phyloP scores from a whole-genome alignment of 2,113 vertebrate species.

The Stercorarius parasiticus region DNA sequence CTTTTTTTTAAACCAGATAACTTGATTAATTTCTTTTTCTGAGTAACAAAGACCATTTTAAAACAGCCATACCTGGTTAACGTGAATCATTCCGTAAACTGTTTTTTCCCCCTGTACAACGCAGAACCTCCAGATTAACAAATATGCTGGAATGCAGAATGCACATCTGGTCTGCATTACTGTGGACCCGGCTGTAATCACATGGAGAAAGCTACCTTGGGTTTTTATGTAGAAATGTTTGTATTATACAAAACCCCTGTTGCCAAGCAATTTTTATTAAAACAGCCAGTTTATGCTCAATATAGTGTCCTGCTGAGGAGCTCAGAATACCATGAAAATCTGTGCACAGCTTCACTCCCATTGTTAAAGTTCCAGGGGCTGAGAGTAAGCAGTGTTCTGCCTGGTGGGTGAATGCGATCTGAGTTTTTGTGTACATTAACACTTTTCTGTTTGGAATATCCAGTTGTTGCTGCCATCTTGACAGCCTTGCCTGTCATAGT shows the following conservation, averaged over 20 bases:
- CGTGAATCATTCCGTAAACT: neutral
- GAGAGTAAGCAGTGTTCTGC: neutral
- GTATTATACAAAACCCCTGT: constrained; percentile 64
- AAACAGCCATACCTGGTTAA: constrained; percentile 10
- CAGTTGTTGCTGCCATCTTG: neutral
- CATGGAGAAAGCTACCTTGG: constrained; percentile 68
- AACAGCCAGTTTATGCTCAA: constrained; percentile 47
- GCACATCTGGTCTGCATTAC: constrained; percentile 75
- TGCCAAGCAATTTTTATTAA: constrained; percentile 74
- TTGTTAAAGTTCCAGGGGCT: neutral
- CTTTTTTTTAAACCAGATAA: neutral
- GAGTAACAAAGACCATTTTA: neutral
- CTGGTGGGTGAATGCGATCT: neutral
- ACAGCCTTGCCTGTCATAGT: neutral
- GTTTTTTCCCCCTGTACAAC: neutral
- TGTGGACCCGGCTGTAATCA: constrained; percentile 44
- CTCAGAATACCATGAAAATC: constrained; percentile 19
- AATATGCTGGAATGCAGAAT: constrained; percentile 68
- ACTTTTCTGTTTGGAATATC: neutral
- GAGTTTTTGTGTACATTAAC: neutral
- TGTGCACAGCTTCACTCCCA: neutral
- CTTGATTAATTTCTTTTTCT: neutral
- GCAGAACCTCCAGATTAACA: constrained; percentile 49
- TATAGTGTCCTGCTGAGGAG: constrained; percentile 45
- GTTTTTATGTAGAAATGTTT: constrained; percentile 72